Evolutionary conservation across 2,113 vertebrate species (phyloP).

Genomic region (Dipodomys stephensi): DNA sequence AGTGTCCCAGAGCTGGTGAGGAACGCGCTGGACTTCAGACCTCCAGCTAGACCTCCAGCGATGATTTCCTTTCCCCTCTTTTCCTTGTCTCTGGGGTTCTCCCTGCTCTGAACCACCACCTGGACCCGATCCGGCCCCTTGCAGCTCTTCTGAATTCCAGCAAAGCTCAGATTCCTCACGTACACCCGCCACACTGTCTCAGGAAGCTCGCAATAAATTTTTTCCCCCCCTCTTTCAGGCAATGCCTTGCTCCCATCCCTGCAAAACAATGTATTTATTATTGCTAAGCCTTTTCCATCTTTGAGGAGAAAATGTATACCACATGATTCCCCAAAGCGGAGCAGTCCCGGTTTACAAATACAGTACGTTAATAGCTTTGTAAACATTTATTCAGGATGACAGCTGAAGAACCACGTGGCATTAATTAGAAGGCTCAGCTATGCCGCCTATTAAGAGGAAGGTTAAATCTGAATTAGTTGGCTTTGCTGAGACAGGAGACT

Average conservation of each 20-base stretch:
- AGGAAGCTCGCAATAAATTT: slow-evolving; percentile 81
- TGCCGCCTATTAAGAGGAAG: slow-evolving; percentile 87
- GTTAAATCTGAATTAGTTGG: slow-evolving; percentile 88
- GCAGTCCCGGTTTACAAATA: slow-evolving; percentile 89
- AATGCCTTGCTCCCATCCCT: slow-evolving; percentile 83
- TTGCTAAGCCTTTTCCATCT: slow-evolving; percentile 87
- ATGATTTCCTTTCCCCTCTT: not conserved
- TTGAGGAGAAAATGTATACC: slow-evolving; percentile 88
- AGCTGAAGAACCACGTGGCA: slow-evolving; percentile 90
- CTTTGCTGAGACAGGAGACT: slow-evolving; percentile 87
- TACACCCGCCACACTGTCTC: slow-evolving; percentile 61
- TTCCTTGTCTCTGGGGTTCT: not conserved
- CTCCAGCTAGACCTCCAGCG: not conserved
- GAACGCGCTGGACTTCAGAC: not conserved
- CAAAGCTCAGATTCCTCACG: slow-evolving; percentile 47
- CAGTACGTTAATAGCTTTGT: slow-evolving; percentile 92
- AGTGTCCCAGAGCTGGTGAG: not conserved
- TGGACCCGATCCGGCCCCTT: slow-evolving; percentile 13
- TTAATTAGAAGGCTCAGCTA: slow-evolving; percentile 91
- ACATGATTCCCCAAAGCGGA: slow-evolving; percentile 88
- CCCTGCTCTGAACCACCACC: slow-evolving; percentile 7
- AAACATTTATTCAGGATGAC: slow-evolving; percentile 93
- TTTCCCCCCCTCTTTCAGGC: slow-evolving; percentile 73
- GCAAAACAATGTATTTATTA: slow-evolving; percentile 87
- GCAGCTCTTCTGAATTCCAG: not conserved